A percentile compares a stretch with the other conserved stretches of the same genome.
Evolutionary conservation across 2,888 invertebrate species (phyloP).

Genomic region (Campoplex nolae): DNA sequence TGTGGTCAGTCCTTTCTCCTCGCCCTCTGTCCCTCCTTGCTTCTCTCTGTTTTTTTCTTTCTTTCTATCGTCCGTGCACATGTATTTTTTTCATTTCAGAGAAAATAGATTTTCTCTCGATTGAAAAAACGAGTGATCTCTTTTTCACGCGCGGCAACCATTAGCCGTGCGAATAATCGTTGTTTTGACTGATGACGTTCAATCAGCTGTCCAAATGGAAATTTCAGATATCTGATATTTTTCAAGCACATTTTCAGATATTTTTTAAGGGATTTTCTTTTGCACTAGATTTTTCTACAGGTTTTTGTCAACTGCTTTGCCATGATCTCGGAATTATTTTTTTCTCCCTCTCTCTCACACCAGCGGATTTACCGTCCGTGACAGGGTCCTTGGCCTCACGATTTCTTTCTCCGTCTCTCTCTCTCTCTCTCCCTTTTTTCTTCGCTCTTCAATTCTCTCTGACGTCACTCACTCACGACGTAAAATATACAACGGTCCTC

Average conservation of each 20-base stretch:
- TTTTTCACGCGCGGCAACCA: background rate
- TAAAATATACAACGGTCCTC: constrained; percentile 35
- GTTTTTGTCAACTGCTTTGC: background rate
- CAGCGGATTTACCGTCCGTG: constrained; percentile 52
- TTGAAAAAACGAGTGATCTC: background rate
- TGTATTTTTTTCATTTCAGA: constrained; percentile 64
- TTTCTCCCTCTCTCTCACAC: constrained; percentile 19
- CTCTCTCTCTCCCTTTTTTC: background rate
- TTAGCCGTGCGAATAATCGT: background rate
- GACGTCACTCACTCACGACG: constrained; percentile 56
- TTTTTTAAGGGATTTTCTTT: too few relatives aligned
- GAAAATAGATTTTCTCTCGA: constrained; percentile 60
- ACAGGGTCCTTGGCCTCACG: constrained; percentile 70
- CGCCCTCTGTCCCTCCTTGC: constrained; percentile 39
- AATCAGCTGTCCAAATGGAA: background rate
- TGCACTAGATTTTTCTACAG: too few relatives aligned
- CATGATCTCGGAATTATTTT: background rate
- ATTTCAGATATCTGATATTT: background rate
- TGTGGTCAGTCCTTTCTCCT: background rate
- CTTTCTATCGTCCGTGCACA: constrained; percentile 56
- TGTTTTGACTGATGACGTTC: background rate
- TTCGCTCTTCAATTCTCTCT: constrained; percentile 29
- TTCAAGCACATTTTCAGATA: too few relatives aligned
- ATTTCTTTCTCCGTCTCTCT: constrained; percentile 38
- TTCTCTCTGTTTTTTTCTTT: background rate